These are phyloP conservation scores for Archocentrus centrarchus DNA, from an alignment of 2,113 vertebrate species.

Conservation along the genomic window DNA sequence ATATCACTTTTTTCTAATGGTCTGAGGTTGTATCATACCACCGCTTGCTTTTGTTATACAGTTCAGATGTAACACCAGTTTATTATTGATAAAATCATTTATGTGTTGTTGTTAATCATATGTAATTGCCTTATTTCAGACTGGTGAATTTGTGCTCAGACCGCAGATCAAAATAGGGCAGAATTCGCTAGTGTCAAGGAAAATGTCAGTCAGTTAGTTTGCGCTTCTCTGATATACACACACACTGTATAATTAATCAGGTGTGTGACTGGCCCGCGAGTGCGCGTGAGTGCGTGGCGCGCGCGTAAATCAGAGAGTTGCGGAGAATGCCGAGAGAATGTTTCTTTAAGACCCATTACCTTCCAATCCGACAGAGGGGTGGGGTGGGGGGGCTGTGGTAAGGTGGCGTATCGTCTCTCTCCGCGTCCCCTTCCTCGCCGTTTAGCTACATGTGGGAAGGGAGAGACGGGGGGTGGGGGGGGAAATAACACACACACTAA, in stretches of 20 bases:
- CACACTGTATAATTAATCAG: slow-evolving; percentile 68
- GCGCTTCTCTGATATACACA: slow-evolving; percentile 29
- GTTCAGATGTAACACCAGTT: background rate
- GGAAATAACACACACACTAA: slow-evolving; percentile 17
- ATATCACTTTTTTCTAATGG: background rate
- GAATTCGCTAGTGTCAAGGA: background rate
- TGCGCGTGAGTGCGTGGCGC: slow-evolving; percentile 46
- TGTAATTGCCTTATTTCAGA: background rate
- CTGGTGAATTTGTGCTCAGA: background rate
- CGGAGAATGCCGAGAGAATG: slow-evolving; percentile 79
- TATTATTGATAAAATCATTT: background rate
- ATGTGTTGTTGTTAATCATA: background rate
- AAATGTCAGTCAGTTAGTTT: slow-evolving; percentile 25
- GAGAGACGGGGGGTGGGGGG: slow-evolving; percentile 15
- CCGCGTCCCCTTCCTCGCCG: slow-evolving; percentile 58
- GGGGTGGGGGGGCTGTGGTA: slow-evolving; percentile 75
- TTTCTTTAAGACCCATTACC: slow-evolving; percentile 86
- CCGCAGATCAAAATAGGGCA: background rate
- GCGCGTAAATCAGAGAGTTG: slow-evolving; percentile 75
- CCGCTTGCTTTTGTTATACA: background rate
- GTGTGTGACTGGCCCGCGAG: slow-evolving; percentile 65
- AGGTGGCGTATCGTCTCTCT: slow-evolving; percentile 78
- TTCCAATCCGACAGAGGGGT: slow-evolving; percentile 77
- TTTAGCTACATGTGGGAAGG: slow-evolving; percentile 75
- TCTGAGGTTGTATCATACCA: background rate